Conservation (phyloP, 2,888 invertebrate genomes). For the Diarsia rubi region DNA sequence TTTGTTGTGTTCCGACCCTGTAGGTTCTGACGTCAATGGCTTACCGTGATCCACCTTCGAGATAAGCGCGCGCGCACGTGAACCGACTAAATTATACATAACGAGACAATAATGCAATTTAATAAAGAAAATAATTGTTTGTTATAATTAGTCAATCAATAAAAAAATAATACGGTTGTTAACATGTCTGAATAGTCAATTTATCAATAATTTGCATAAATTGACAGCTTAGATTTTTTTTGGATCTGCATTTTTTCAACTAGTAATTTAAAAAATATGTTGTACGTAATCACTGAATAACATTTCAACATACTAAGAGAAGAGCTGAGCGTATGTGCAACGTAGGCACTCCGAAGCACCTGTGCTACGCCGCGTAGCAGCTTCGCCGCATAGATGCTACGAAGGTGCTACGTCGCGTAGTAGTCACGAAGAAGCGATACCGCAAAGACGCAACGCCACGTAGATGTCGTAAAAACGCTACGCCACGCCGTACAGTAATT, state of each 20-base stretch:
- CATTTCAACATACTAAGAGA: neutral
- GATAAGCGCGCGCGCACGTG: slow-evolving; percentile 68
- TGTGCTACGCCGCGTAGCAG: neutral
- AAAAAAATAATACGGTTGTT: neutral
- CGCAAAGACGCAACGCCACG: neutral
- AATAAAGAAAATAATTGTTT: slow-evolving; percentile 25
- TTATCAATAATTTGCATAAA: neutral
- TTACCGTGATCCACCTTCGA: slow-evolving; percentile 67
- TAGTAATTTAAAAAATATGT: neutral
- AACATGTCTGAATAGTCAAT: neutral
- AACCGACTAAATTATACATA: slow-evolving; percentile 59
- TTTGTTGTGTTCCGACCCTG: slow-evolving; percentile 71
- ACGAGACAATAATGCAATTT: slow-evolving; percentile 52
- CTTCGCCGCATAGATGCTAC: neutral
- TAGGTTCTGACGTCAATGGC: slow-evolving; percentile 77
- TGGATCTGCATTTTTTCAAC: neutral
- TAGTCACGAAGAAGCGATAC: neutral
- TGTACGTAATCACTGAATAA: neutral
- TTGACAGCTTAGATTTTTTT: neutral
- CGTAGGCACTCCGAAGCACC: neutral
- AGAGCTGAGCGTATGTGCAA: neutral
- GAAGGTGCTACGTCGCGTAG: neutral
- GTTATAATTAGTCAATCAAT: slow-evolving; percentile 12
- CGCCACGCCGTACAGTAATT: neutral
- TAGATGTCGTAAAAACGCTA: neutral